Base-by-base conservation (phyloP, 2,113 vertebrate genomes). In the Chaetodon trifascialis region DNA sequence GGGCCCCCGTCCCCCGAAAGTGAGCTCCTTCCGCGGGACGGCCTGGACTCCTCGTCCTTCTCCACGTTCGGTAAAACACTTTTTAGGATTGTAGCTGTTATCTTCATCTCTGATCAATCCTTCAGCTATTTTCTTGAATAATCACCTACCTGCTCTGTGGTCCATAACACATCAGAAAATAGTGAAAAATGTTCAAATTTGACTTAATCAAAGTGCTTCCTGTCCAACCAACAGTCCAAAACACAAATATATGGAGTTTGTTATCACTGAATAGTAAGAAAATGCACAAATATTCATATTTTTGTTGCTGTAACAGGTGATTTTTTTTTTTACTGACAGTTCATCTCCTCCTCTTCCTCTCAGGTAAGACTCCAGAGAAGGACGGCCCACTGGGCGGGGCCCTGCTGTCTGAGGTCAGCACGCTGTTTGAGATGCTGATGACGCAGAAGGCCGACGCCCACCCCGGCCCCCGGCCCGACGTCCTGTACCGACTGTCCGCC, bases 351-450 rank as follows among this genome's bases (percentile, higher is more conserved):
- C 15, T 51, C 36, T 16, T 10, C 62, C 38, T 47, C 51, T 44
- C 63, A 94, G 93, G 93, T 74, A 94, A 99, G 88, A 81, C 76
- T 19, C 91, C 90, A 2, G 95, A 94, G 49, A 94, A 89, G 86
- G 94, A 94, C 62, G 91, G 90, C 0, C 91, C 93, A 4, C 92
- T 98, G 90, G 95, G 96, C 51, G 97, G 93, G 86, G 91, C 96
- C 89, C 14, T 98, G 82, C 93, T 99, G 36, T 97, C 96, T 0
- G 97, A 99, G 93, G 98, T 99, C 95, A 98, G 97, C 94, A 96
- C 96, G 0, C 95, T 99, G 78, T 95, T 99, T 3, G 97, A 99
- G 90, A 96, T 98, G 96, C 93, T 99, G 82, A 91, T 98, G 93
- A 96, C 95, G 0, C 97, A 97, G 94, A 96, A 96, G 84, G 93